Evolutionary conservation across 2,113 vertebrate species (phyloP).

Genomic region (Oriolus oriolus): DNA sequence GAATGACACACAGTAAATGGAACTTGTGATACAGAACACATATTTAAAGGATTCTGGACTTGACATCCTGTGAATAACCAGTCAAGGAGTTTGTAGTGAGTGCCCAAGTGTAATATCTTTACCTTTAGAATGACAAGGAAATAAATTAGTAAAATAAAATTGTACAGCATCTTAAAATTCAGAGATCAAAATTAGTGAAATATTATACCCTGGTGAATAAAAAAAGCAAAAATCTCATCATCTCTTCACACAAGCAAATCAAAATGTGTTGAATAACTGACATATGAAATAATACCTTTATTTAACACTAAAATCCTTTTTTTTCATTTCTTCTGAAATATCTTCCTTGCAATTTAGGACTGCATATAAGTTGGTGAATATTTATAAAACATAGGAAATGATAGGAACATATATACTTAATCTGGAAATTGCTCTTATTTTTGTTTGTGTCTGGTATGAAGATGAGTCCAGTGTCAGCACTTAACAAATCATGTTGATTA

Average conservation of each 20-base stretch:
- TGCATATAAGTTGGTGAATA: neutral
- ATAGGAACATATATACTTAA: neutral
- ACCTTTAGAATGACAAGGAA: neutral
- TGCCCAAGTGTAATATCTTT: neutral
- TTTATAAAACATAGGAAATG: neutral
- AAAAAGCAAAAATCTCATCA: neutral
- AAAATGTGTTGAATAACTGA: neutral
- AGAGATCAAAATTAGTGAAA: neutral
- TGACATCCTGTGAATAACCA: neutral
- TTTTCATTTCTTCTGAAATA: neutral
- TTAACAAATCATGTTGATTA: slow-evolving; percentile 29
- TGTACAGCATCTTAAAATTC: neutral
- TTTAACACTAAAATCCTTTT: neutral
- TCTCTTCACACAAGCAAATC: neutral
- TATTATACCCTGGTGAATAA: neutral
- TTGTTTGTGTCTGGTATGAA: neutral
- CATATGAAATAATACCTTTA: neutral
- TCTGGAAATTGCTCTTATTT: neutral
- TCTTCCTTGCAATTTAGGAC: neutral
- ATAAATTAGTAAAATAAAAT: neutral
- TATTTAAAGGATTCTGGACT: neutral
- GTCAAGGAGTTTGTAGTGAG: neutral
- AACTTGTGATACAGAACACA: neutral
- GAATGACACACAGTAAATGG: neutral
- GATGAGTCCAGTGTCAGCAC: neutral